Evolutionary conservation across 2,113 vertebrate species (phyloP).

Genomic region (Hepsetus odoe): DNA sequence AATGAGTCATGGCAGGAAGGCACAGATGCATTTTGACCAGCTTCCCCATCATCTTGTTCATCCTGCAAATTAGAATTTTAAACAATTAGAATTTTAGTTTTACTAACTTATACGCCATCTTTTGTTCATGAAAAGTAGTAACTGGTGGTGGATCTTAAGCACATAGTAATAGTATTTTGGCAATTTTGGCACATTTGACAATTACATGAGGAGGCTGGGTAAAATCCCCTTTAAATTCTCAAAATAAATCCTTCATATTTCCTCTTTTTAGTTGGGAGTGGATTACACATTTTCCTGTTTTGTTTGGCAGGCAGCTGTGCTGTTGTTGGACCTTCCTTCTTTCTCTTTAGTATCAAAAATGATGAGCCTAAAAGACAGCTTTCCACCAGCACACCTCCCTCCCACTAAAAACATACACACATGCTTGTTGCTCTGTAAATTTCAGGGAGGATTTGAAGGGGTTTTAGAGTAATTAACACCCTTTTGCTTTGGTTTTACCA

Average conservation of each 20-base stretch:
- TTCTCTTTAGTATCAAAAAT: conserved; percentile 49
- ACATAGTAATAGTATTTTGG: neutral
- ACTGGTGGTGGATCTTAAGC: neutral
- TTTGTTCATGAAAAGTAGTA: neutral
- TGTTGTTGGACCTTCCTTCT: conserved; percentile 47
- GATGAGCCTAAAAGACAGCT: conserved; percentile 64
- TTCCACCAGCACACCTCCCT: conserved; percentile 53
- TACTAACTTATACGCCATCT: neutral
- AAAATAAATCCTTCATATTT: conserved; percentile 42
- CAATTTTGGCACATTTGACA: neutral
- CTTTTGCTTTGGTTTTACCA: conserved; percentile 54
- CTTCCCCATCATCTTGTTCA: conserved; percentile 67
- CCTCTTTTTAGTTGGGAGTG: conserved; percentile 57
- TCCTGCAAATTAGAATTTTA: too few relatives aligned
- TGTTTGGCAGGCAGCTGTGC: conserved; percentile 57
- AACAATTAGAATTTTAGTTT: neutral
- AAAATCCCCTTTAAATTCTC: conserved; percentile 22
- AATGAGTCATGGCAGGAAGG: conserved; percentile 50
- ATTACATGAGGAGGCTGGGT: neutral
- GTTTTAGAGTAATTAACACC: conserved; percentile 63
- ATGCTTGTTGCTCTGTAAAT: conserved; percentile 41
- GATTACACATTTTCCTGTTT: conserved; percentile 59
- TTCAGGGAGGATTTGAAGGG: conserved; percentile 60
- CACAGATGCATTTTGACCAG: conserved; percentile 58
- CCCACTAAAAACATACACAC: conserved; percentile 22